These are phyloP conservation scores for Salvelinus alpinus DNA, from an alignment of 2,113 vertebrate species.

Conservation along the genomic window DNA sequence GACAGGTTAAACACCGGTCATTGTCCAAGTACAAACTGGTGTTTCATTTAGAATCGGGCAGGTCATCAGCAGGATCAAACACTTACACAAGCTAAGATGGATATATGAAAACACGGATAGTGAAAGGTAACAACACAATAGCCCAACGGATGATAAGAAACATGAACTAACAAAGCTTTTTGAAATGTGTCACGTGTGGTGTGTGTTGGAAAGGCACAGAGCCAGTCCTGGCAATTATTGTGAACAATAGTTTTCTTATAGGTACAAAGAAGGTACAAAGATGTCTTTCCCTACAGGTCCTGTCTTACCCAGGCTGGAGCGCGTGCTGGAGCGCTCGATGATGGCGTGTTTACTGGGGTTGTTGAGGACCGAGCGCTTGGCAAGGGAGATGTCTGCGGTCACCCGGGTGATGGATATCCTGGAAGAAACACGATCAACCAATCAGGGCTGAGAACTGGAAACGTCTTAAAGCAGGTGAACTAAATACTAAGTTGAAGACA, in stretches of 20 bases:
- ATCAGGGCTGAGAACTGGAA: neutral
- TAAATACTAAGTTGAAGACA: too few relatives aligned
- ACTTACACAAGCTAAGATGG: neutral
- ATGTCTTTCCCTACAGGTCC: neutral
- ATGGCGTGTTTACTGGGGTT: conserved; percentile 98
- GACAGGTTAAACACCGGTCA: neutral
- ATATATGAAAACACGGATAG: neutral
- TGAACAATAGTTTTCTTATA: neutral
- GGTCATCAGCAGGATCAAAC: neutral
- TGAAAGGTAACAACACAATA: neutral
- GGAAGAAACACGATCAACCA: conserved; percentile 25
- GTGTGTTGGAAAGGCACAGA: too few relatives aligned
- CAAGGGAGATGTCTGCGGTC: conserved; percentile 94
- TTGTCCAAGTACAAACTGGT: neutral
- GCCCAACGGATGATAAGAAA: neutral
- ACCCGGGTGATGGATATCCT: conserved; percentile 98
- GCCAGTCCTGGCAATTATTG: neutral
- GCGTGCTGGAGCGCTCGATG: conserved; percentile 94
- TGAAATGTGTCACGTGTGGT: neutral
- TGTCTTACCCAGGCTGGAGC: conserved; percentile 92
- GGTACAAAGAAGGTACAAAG: neutral
- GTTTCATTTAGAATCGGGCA: neutral
- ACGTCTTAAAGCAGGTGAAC: neutral
- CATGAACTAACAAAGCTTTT: neutral
- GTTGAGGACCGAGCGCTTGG: conserved; percentile 95